Evolutionary conservation across 2,797 vertebrate genomes (phyloP).

Genomic region (Fratercula arctica): DNA sequence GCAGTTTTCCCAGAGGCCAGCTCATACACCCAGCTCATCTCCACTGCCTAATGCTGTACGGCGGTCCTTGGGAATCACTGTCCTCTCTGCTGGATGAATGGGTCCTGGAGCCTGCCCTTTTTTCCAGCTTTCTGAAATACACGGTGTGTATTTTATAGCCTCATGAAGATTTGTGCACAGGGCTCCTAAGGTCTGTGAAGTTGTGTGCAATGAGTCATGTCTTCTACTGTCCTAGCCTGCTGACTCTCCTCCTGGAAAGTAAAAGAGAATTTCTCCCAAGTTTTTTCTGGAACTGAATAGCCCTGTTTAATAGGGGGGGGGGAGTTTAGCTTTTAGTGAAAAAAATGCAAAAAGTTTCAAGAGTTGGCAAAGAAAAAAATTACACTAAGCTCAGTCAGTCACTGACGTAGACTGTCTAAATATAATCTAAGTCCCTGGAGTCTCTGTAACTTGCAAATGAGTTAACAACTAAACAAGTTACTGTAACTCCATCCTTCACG

Average conservation of each 20-base stretch:
- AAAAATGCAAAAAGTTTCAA: background rate
- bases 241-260: background rate
- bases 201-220: background rate
- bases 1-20: background rate
- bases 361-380: background rate
- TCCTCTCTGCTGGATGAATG: background rate
- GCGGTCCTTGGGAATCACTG: background rate
- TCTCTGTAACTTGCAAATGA: background rate
- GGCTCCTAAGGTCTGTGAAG: background rate
- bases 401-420: background rate
- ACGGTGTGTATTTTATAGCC: background rate
- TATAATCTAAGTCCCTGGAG: background rate
- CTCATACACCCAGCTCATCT: background rate
- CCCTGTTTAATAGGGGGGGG: too few relatives aligned
- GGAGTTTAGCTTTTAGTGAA: background rate
- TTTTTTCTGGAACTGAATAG: conserved; percentile 1
- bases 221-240: background rate
- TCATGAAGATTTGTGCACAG: background rate
- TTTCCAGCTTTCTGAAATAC: background rate
- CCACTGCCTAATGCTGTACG: fast-evolving
- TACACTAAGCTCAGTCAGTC: background rate
- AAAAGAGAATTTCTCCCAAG: background rate
- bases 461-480: background rate
- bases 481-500: background rate
- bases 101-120: background rate